These are phyloP conservation scores for Syngnathus floridae DNA, from an alignment of 2,113 vertebrate species.

Conservation along the genomic window DNA sequence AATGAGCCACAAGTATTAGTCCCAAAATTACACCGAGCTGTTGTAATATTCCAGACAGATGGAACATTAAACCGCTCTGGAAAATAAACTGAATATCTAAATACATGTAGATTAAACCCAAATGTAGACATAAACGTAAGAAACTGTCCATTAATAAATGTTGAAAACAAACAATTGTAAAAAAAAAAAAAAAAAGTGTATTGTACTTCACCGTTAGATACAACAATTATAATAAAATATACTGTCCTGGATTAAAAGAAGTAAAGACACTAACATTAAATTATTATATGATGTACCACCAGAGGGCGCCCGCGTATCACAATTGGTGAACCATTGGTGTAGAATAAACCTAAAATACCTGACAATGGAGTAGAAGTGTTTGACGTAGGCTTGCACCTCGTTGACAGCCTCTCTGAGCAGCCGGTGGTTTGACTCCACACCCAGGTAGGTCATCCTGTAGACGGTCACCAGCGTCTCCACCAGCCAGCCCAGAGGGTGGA, in stretches of 20 bases:
- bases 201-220: no score
- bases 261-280: no score
- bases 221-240: background rate
- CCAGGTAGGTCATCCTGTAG: slow-evolving; percentile 95
- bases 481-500: slow-evolving; percentile 90
- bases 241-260: background rate
- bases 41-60: no score
- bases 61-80: no score
- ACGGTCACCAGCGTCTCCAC: slow-evolving; percentile 91
- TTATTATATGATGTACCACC: background rate
- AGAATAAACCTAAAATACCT: slow-evolving; percentile 63
- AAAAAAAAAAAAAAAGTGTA: no score
- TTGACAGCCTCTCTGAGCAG: slow-evolving; percentile 85
- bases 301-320: background rate
- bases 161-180: no score
- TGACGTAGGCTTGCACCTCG: slow-evolving; percentile 89
- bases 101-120: no score
- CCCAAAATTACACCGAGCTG: no score
- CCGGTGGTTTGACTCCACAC: slow-evolving; percentile 88
- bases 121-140: no score
- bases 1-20: no score
- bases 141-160: no score
- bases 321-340: background rate
- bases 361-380: slow-evolving; percentile 82
- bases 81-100: no score